Base-by-base conservation (phyloP, 2,797 vertebrate genomes). In the Taeniopygia guttata region DNA sequence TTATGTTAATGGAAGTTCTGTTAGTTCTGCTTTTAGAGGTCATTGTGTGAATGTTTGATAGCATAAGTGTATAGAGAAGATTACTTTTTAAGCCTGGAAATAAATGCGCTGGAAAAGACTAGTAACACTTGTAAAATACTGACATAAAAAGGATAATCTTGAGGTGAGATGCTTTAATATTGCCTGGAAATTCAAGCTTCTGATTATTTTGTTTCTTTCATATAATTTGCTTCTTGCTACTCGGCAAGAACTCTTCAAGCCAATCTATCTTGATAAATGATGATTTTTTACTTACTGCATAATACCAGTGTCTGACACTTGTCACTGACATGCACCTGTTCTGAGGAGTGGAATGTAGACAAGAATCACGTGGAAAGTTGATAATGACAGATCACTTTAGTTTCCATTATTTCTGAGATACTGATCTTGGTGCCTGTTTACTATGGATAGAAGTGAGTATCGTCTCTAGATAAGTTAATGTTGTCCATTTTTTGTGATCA, bases 71-170 rank as follows among this genome's bases (percentile, higher is more conserved):
- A 52, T 74, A 55, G 59, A 82, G 38, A 90, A 88, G 84, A 89
- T 93, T 93, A 78, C 11, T 86, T 81, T 75, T 66, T 66, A 81
- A 86, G 55, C 38, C 42, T 88, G 63, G 76, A 90, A 92, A 76
- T 83, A 73, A 95, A 77, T 80, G 32, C 19, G 23, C 48, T 91
- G 26, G 38, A 52, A 84, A 90, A 67, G 56, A n/a, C 64, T 94
- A 74, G 92, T 93, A 91, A 49, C 7, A 32, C 69, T 81, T 95
- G 70, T 77, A 87, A 84, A 94, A 92, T 89, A n/a, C 34, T 62
- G 74, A 84, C 56, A 64, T 70, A 22, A 77, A 95, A 77, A 64
- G 42, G 60, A 91, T 93, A 85, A 92, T 85, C 72, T 92, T 83
- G 36, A 75, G 45, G 29, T 66, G 68, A 83, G n/a, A 59, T 84